Base-by-base conservation (phyloP, 1,140 invertebrate species). In the Hyles vespertilio region DNA sequence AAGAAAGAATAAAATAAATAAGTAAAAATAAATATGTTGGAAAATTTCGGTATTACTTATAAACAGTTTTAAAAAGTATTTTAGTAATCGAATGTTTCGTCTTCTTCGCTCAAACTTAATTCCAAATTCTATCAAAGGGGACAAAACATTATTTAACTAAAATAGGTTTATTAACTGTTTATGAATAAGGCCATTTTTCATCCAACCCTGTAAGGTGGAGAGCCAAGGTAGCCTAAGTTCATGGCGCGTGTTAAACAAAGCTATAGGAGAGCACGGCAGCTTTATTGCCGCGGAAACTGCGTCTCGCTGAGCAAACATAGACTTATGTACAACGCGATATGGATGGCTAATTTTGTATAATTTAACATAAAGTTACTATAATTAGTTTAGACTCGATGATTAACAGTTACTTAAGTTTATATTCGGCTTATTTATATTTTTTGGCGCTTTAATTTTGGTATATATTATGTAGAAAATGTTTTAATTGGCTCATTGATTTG, bases 251-350 rank as follows among this genome's bases (percentile, higher is more conserved):
- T 65, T 40, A 67, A 63, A 56, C 56, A 58, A 62, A 67, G 67
- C 67, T 70, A 67, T 53, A 22, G 51, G 51, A 50, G 62, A 56
- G 58, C 46, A 51, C 50, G 32, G 36, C 49, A 65, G 56, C 57
- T 56, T 65, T 68, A 68, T 67, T 66, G 61, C 68, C 57, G 58
- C 62, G 61, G 65, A 70, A 64, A 68, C 68, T 70, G 70, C 65
- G 67, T 61, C 63, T 63, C 67, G 50, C 58, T 63, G 55, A 63
- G 44, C 52, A 58, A 36, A 40, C 11, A 44, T 3, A 57, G 53
- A 43, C 32, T 49, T 53, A 61, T 3, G 32, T 40, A 55, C n/a
- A 3, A 5, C 10, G 22, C 52, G 34, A 45, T 44, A 6, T 7
- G 22, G 11, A 6, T 5, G 5, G 9, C 4, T 11, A 6, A 12